phyloP scores from a whole-genome alignment of 1,140 invertebrate species.

The Philotrypesis tridentata region DNA sequence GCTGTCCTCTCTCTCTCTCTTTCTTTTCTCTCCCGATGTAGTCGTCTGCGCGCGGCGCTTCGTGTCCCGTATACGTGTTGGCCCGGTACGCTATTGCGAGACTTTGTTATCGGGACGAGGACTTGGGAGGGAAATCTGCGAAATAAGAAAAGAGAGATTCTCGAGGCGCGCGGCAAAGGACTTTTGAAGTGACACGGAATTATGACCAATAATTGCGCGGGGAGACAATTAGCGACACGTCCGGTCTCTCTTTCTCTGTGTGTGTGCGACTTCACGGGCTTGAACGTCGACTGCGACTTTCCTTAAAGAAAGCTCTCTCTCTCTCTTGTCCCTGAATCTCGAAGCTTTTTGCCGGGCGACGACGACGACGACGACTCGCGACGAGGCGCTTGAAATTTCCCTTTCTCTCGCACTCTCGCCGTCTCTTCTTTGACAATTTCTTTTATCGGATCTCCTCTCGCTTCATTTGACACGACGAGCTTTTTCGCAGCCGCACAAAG shows the following conservation, averaged over 20 bases:
- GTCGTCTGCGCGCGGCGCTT: not conserved
- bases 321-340: conserved; percentile 57
- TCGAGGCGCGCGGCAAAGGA: not conserved
- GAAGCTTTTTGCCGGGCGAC: conserved; percentile 43
- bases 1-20: too few species aligned
- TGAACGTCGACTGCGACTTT: conserved; percentile 13
- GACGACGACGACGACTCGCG: too few species aligned
- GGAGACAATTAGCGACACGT: conserved; percentile 67
- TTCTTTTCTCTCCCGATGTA: too few species aligned
- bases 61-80: not conserved
- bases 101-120: not conserved
- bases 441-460: conserved; percentile 70
- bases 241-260: not conserved
- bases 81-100: too few species aligned
- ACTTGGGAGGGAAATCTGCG: too few species aligned
- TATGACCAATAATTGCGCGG: conserved; percentile 67
- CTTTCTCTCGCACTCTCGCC: conserved; percentile 47
- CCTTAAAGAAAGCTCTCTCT: conserved; percentile 17
- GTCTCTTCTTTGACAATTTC: conserved; percentile 69
- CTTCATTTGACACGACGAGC: conserved; percentile 71
- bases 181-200: conserved; percentile 52
- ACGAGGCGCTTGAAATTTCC: not conserved
- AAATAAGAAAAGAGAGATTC: not conserved
- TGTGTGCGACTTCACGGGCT: not conserved
- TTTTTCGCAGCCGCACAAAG: conserved; percentile 70